Conservation (phyloP, 2,888 invertebrate genomes). For the Neuroscelio doddi region DNA sequence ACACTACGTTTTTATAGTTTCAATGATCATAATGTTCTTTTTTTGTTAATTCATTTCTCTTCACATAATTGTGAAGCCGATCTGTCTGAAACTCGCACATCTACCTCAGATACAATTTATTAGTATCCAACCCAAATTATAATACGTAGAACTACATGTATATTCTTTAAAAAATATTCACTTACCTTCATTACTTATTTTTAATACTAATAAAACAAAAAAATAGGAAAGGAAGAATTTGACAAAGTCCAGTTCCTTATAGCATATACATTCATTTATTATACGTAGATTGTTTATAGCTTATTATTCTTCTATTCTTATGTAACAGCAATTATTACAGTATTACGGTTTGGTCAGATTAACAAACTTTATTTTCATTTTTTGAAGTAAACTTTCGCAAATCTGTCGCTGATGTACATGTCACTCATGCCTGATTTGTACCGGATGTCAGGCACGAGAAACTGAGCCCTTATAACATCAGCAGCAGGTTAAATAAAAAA, state of each 20-base stretch:
- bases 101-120: no score
- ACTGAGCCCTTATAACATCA: conserved; percentile 75
- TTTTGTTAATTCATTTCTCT: no score
- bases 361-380: conserved; percentile 59
- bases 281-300: conserved; percentile 71
- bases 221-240: conserved; percentile 26
- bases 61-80: no score
- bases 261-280: conserved; percentile 71
- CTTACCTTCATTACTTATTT: no score
- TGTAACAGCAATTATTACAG: conserved; percentile 69
- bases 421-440: conserved; percentile 54
- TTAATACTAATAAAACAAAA: conserved; percentile 2
- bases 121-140: no score
- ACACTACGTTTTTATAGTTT: no score
- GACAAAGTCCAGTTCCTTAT: conserved; percentile 42
- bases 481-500: conserved; percentile 72
- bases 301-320: conserved; percentile 66
- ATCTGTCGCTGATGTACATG: conserved; percentile 62
- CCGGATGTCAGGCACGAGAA: conserved; percentile 74
- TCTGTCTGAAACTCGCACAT: no score
- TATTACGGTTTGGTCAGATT: conserved; percentile 67
- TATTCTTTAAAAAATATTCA: no score
- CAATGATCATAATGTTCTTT: no score
- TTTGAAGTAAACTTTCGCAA: conserved; percentile 54
- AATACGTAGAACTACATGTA: no score